These are phyloP conservation scores for Cyprinodon tularosa DNA, from an alignment of 2,113 vertebrate genomes.

Conservation along the genomic window DNA sequence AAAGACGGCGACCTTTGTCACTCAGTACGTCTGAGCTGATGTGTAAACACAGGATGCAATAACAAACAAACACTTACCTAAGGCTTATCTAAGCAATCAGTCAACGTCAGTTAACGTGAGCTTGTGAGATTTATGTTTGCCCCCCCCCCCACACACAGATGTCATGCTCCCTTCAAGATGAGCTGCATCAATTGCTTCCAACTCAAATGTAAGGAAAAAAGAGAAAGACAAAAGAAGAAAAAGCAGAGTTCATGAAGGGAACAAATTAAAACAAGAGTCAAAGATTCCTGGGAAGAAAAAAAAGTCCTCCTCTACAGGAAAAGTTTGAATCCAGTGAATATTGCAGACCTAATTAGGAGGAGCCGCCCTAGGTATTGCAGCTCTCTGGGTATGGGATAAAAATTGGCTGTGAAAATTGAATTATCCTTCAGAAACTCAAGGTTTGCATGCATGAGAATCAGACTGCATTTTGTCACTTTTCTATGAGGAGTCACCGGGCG, in stretches of 20 bases:
- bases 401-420: not conserved
- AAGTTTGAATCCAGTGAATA: not conserved
- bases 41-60: slow-evolving; percentile 1
- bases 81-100: not conserved
- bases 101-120: not conserved
- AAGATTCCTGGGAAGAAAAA: not conserved
- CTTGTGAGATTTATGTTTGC: not conserved
- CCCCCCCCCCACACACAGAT: slow-evolving; percentile 3
- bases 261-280: not conserved
- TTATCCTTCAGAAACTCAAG: not conserved
- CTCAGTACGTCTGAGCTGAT: not conserved
- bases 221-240: not conserved
- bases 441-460: not conserved
- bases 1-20: not conserved
- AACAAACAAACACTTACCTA: not conserved
- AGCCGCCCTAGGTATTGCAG: not conserved
- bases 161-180: not conserved
- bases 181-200: not conserved
- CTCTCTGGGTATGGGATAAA: not conserved
- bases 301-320: not conserved
- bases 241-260: not conserved
- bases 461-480: slow-evolving; percentile 9
- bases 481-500: slow-evolving; percentile 20
- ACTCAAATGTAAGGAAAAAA: not conserved
- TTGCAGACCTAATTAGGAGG: not conserved